Percentiles rank a stretch among this genome's conserved stretches.
Conservation (phyloP, 2,797 vertebrate species). For the Glossophaga mutica region DNA sequence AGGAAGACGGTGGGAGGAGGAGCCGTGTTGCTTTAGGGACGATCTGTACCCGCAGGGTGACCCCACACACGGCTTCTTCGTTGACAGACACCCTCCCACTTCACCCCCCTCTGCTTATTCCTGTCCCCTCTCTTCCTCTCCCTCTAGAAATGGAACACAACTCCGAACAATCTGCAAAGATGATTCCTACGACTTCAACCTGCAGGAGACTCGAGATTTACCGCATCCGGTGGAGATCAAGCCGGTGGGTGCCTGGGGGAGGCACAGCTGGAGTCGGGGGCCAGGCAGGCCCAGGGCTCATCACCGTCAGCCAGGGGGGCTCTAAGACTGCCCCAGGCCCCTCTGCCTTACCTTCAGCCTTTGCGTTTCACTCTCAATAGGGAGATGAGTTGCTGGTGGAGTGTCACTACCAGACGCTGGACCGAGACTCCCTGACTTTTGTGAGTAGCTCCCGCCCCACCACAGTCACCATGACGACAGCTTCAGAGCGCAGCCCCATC, state of each 20-base stretch:
- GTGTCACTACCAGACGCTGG: constrained; percentile 74
- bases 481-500: neutral
- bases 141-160: constrained; percentile 74
- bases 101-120: neutral
- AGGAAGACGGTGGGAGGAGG: neutral
- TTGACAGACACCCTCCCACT: rapidly evolving
- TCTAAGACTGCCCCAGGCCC: neutral
- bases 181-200: constrained; percentile 77
- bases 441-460: constrained; percentile 65
- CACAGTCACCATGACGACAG: too few species aligned
- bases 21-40: neutral
- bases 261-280: rapidly evolving
- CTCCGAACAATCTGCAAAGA: constrained; percentile 77
- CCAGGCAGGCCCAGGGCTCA: neutral
- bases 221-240: constrained; percentile 61
- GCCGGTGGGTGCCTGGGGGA: constrained; percentile 9
- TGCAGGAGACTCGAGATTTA: constrained; percentile 75
- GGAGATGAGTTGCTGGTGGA: constrained; percentile 78
- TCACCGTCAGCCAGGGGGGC: rapidly evolving
- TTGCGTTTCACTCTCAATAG: constrained; percentile 53
- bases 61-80: neutral
- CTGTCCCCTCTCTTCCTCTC: neutral
- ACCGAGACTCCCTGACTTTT: constrained; percentile 69
- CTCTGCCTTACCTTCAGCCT: neutral
- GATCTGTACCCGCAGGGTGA: neutral